Evolutionary conservation across 2,113 vertebrate species (phyloP).

Genomic region (Rhipidura dahli): DNA sequence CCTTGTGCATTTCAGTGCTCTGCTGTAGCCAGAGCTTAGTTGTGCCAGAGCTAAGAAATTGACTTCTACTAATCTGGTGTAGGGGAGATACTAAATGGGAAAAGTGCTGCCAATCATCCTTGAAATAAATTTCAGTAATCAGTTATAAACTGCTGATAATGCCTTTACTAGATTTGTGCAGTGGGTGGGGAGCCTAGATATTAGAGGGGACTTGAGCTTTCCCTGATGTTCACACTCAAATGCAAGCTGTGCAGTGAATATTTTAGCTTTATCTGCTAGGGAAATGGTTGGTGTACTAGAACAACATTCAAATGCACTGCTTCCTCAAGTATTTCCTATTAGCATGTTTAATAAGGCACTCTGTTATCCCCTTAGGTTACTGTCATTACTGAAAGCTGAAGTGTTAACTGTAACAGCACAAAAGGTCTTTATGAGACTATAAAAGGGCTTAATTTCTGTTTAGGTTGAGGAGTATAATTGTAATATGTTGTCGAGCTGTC

Average conservation of each 20-base stretch:
- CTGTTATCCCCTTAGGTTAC: neutral
- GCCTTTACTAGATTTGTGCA: neutral
- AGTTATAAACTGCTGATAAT: neutral
- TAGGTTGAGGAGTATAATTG: neutral
- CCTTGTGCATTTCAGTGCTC: neutral
- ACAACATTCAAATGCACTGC: neutral
- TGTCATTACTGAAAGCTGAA: slow-evolving; percentile 1
- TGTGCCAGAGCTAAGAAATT: neutral
- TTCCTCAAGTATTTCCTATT: slow-evolving; percentile 12
- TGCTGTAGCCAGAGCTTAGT: neutral
- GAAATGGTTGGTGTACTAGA: neutral
- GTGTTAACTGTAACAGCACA: neutral
- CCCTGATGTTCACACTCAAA: neutral
- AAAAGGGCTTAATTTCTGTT: neutral
- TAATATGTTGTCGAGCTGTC: neutral
- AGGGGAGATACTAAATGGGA: neutral
- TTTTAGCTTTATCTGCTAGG: neutral
- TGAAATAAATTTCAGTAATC: neutral
- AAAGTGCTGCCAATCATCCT: neutral
- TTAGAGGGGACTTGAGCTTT: neutral
- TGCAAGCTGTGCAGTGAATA: neutral
- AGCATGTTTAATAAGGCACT: neutral
- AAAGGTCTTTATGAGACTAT: neutral
- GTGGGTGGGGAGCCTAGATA: neutral
- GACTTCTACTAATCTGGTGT: neutral